phyloP scores from a whole-genome alignment of 2,797 vertebrate genomes.

The Telmatherina bonti region DNA sequence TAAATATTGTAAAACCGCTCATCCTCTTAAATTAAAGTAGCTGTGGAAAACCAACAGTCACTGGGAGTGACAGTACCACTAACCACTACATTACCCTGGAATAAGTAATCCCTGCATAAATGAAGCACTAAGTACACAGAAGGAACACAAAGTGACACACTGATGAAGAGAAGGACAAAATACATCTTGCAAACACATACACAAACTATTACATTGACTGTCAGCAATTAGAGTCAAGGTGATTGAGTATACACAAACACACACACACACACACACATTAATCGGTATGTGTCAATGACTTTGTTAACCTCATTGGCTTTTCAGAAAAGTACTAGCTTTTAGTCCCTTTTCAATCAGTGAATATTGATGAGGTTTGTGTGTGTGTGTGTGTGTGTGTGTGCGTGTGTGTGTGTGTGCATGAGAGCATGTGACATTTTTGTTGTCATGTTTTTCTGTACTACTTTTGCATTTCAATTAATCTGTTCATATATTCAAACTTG shows the following conservation, averaged over 20 bases:
- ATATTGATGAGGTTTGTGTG: slow-evolving; percentile 30
- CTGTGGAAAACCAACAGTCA: too few species aligned
- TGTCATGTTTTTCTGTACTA: neutral
- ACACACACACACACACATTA: slow-evolving; percentile 17
- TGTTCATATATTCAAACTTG: neutral
- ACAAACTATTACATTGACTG: slow-evolving; percentile 40
- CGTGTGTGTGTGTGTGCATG: too few species aligned
- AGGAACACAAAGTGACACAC: neutral
- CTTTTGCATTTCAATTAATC: neutral
- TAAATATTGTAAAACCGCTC: too few species aligned
- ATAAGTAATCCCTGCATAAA: slow-evolving; percentile 25
- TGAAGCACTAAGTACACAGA: slow-evolving; percentile 31
- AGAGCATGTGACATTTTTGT: slow-evolving; percentile 2
- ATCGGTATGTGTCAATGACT: slow-evolving; percentile 42
- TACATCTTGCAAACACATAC: slow-evolving; percentile 38
- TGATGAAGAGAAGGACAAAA: slow-evolving; percentile 16
- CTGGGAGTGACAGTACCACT: too few species aligned
- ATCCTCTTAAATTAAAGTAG: too few species aligned
- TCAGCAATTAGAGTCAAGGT: slow-evolving; percentile 54
- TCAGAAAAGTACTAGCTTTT: slow-evolving; percentile 35
- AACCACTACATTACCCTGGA: too few species aligned
- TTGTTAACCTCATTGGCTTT: slow-evolving; percentile 50
- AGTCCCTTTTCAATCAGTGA: slow-evolving; percentile 32
- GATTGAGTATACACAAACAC: slow-evolving; percentile 33
- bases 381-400: slow-evolving; percentile 28